Evolutionary conservation across 2,888 invertebrate genomes (phyloP), one percentile per base, ranked within the genome.

Genomic region (Acrobasis repandana): DNA sequence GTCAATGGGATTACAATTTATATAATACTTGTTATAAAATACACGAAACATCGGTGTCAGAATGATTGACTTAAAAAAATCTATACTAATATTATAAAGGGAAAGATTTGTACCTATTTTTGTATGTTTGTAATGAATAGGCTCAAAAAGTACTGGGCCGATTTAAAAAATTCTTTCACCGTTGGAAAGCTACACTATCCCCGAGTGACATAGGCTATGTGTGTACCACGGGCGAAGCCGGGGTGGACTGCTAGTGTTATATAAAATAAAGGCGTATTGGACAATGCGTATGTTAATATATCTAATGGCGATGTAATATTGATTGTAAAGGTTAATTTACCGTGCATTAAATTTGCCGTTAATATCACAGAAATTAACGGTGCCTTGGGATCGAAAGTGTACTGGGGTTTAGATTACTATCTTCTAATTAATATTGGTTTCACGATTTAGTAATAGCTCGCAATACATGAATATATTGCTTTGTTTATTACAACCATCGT

Each of bases 391-490:
- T 46, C 46, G 60, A 60, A 60, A 60, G 52, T 60, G 60, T 52
- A 50, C 59, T 52, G 34, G 5, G 60, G 50, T 28, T 54, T 60
- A 67, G 76, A 79, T 79, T 71, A 70, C 16, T 65, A 78, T 78
- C 76, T 70, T 63, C 76, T 79, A 78, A 79, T 81, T 79, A 79
- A 78, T 77, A 78, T 77, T 74, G 71, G 70, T 67, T 71, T 68
- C 75, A 71, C 71, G 72, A 72, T 68, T 73, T 69, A 64, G 67
- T 70, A 59, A 64, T 70, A 60, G 58, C 49, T 9, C n/a, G 58
- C 48, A 20, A 54, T 52, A 38, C 63, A 50, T 61, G 62, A 63
- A 61, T 61, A 56, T 56, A 56, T 60, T 57, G 56, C 49, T 58
- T 49, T 58, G 49, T 58, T 58, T 58, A 34, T 34, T 47, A 48